phyloP scores from a whole-genome alignment of 2,113 vertebrate genomes.

The Salvelinus fontinalis region DNA sequence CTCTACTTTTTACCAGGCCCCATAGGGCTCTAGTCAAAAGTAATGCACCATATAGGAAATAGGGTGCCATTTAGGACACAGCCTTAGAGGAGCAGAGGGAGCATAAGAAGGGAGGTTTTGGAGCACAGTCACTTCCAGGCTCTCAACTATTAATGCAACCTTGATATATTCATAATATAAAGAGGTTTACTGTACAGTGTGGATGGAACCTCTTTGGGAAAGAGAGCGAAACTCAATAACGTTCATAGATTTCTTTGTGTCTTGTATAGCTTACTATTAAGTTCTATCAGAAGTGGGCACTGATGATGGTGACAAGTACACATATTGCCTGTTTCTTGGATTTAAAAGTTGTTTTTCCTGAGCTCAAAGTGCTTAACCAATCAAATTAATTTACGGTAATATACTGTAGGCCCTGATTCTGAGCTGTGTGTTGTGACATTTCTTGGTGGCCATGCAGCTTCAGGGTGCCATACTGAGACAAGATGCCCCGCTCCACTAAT shows the following conservation, averaged over 20 bases:
- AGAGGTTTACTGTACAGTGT: not conserved
- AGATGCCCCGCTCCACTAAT: not conserved
- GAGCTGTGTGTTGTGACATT: not conserved
- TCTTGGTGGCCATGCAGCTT: not conserved
- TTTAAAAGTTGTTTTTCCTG: too few species aligned
- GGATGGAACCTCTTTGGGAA: not conserved
- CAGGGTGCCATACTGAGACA: not conserved
- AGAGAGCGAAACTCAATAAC: not conserved
- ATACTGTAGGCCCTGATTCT: not conserved
- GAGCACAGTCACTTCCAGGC: not conserved
- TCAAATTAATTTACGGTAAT: not conserved
- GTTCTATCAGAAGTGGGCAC: not conserved
- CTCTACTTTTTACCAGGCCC: too few species aligned
- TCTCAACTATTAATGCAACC: slow-evolving; percentile 1
- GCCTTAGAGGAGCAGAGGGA: not conserved
- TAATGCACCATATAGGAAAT: too few species aligned
- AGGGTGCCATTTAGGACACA: too few species aligned
- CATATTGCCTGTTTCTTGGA: too few species aligned
- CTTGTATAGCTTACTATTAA: too few species aligned
- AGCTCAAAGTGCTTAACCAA: too few species aligned
- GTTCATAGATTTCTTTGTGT: not conserved
- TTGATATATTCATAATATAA: not conserved
- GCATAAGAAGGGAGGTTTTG: not conserved
- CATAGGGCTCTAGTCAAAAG: too few species aligned
- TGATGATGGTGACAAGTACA: not conserved